phyloP scores from a whole-genome alignment of 2,888 invertebrate species.

The Nomada ferruginata region DNA sequence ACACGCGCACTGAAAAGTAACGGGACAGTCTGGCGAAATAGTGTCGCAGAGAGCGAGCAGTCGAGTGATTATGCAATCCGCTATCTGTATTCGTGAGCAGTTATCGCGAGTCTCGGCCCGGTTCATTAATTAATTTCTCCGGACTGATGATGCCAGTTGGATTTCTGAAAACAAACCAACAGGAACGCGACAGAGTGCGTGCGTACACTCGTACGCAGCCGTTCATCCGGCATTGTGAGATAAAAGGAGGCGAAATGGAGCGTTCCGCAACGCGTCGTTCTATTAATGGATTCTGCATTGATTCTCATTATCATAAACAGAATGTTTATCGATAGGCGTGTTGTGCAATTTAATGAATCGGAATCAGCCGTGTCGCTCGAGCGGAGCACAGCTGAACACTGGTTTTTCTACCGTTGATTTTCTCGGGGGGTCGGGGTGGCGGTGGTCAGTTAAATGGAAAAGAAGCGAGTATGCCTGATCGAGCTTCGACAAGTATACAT shows the following conservation, averaged over 20 bases:
- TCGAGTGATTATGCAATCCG: constrained; percentile 56
- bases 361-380: not conserved
- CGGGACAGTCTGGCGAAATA: constrained; percentile 29
- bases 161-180: constrained; percentile 51
- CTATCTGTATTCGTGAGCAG: constrained; percentile 50
- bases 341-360: constrained; percentile 40
- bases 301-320: constrained; percentile 59
- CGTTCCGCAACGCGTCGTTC: not conserved
- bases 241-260: not conserved
- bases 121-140: constrained; percentile 64
- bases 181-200: constrained; percentile 1
- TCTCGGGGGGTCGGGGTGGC: not conserved
- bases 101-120: constrained; percentile 44
- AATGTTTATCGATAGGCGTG: constrained; percentile 41
- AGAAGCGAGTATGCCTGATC: constrained; percentile 47
- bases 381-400: constrained; percentile 22
- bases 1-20: constrained; percentile 46
- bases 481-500: constrained; percentile 42
- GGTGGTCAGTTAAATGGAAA: constrained; percentile 45
- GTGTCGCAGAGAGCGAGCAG: constrained; percentile 25
- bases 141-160: constrained; percentile 53
- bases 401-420: constrained; percentile 20
- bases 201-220: not conserved
- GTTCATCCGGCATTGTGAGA: not conserved
- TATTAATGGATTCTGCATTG: constrained; percentile 43